Percentiles rank a stretch among this genome's conserved stretches.
These are phyloP conservation scores for Carassius carassius DNA, from an alignment of 2,113 vertebrate genomes.

Conservation along the genomic window DNA sequence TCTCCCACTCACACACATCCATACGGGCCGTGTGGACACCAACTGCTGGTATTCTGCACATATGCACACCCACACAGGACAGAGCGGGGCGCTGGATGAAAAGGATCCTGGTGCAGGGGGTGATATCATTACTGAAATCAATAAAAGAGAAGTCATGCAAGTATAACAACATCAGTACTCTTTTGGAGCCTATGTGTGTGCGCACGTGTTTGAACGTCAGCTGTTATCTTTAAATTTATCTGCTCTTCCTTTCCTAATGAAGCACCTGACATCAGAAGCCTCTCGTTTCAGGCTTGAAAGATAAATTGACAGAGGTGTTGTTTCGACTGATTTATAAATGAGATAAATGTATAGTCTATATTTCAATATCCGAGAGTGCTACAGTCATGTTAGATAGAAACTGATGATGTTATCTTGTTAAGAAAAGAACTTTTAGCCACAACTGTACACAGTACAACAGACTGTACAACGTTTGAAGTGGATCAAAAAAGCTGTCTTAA, in stretches of 20 bases:
- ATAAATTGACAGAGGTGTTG: constrained; percentile 10
- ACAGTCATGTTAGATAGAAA: background rate
- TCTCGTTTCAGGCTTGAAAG: constrained; percentile 18
- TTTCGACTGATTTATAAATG: constrained; percentile 28
- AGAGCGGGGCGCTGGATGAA: constrained; percentile 27
- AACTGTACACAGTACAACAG: too few relatives aligned
- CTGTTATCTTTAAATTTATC: constrained; percentile 36
- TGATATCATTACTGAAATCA: constrained; percentile 72
- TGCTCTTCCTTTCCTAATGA: constrained; percentile 23
- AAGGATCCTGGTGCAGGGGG: constrained; percentile 51
- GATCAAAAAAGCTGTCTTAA: too few relatives aligned
- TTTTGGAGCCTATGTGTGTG: constrained; percentile 61
- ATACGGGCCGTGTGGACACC: constrained; percentile 62
- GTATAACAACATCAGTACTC: constrained; percentile 76
- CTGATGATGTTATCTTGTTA: background rate
- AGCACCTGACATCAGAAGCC: constrained; percentile 16
- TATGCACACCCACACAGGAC: constrained; percentile 36
- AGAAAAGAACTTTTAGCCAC: too few relatives aligned
- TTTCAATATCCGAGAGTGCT: constrained; percentile 22
- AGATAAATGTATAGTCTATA: constrained; percentile 19
- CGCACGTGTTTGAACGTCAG: constrained; percentile 47
- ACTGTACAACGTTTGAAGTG: too few relatives aligned
- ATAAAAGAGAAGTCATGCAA: constrained; percentile 78
- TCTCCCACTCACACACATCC: constrained; percentile 61
- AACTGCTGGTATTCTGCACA: constrained; percentile 53